Evolutionary conservation across 2,797 vertebrate species (phyloP).

Genomic region (Morelia viridis): DNA sequence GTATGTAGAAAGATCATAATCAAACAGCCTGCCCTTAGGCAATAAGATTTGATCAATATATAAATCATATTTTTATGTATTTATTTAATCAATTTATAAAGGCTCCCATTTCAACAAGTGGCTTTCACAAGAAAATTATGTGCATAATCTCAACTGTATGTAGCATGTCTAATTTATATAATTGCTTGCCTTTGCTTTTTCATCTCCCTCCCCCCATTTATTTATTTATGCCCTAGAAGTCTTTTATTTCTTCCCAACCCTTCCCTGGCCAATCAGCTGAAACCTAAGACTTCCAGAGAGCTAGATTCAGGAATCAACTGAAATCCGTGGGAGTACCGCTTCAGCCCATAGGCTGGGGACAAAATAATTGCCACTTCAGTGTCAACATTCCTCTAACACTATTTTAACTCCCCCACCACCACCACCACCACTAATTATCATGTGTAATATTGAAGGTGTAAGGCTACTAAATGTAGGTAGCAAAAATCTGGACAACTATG

Average conservation of each 20-base stretch:
- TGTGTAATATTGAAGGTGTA: not conserved
- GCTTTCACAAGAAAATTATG: slow-evolving; percentile 2
- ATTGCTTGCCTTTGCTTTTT: not conserved
- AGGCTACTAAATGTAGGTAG: not conserved
- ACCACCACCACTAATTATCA: not conserved
- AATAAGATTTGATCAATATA: not conserved
- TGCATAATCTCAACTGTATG: not conserved
- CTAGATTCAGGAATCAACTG: not conserved
- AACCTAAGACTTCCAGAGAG: too few relatives aligned
- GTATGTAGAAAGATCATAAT: not conserved
- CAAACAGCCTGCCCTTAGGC: not conserved
- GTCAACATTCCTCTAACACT: not conserved
- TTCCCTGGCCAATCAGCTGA: not conserved
- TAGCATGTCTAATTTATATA: not conserved
- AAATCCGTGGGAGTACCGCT: not conserved
- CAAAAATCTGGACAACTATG: not conserved
- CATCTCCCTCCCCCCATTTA: not conserved
- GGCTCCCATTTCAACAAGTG: not conserved
- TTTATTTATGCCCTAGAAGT: not conserved
- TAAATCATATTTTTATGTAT: not conserved
- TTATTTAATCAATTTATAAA: not conserved
- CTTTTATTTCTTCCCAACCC: not conserved
- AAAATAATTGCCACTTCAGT: not conserved
- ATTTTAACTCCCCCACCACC: not conserved
- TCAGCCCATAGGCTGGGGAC: not conserved